Conservation (phyloP, 2,113 vertebrate species). For the Muntiacus muntjak region DNA sequence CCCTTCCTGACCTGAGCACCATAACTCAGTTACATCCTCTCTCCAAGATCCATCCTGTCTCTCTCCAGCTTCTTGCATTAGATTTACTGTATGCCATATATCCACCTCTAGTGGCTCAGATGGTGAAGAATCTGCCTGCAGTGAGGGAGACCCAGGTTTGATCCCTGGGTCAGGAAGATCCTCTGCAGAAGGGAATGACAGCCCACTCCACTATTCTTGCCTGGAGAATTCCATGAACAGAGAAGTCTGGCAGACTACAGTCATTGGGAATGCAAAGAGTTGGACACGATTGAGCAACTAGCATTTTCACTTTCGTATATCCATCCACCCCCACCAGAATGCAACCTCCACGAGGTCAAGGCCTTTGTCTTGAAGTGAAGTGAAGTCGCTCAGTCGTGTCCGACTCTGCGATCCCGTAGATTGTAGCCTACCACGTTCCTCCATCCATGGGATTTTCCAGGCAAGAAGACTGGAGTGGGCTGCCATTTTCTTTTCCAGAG, state of each 20-base stretch:
- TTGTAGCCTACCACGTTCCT: neutral
- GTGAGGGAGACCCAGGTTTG: neutral
- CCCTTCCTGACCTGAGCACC: neutral
- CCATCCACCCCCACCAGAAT: neutral
- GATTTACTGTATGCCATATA: neutral
- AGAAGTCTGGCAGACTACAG: neutral
- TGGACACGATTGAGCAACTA: neutral
- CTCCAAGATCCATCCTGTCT: neutral
- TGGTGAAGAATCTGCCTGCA: neutral
- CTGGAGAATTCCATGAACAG: neutral
- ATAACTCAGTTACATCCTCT: neutral
- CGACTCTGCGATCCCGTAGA: rapidly evolving
- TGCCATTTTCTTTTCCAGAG: neutral
- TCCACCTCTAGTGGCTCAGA: neutral
- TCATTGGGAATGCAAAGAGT: neutral
- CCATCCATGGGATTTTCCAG: neutral
- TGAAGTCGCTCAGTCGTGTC: neutral
- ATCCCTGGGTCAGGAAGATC: neutral
- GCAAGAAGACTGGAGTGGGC: neutral
- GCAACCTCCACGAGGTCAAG: rapidly evolving
- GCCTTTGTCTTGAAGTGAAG: neutral
- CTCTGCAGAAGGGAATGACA: neutral
- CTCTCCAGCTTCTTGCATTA: neutral
- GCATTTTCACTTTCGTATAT: neutral
- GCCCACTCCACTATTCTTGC: neutral